A percentile compares a stretch with the other conserved stretches of the same genome.
phyloP scores from a whole-genome alignment of 2,888 invertebrate genomes.

The Drosophila aldrichi region DNA sequence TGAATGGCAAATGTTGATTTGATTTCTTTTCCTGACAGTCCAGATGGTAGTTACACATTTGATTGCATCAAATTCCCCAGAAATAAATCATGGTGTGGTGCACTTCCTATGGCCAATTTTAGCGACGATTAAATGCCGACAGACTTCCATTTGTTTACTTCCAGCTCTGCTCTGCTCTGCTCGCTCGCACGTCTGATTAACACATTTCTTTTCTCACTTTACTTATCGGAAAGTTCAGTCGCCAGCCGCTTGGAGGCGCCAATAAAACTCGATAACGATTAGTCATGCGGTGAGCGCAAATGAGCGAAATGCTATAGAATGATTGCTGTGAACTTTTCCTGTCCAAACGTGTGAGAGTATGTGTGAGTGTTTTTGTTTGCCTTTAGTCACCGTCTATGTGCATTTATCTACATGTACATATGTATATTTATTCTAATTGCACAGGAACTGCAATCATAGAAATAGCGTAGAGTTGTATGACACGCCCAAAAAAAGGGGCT shows the following conservation, averaged over 20 bases:
- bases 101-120: conserved; percentile 20
- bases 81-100: not conserved
- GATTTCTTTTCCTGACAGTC: conserved; percentile 5
- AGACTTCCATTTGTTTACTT: conserved; percentile 21
- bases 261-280: conserved; percentile 65
- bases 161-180: conserved; percentile 21
- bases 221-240: conserved; percentile 55
- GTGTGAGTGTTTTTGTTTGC: not conserved
- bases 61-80: conserved; percentile 3
- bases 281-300: conserved; percentile 50
- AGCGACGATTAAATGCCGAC: conserved; percentile 11
- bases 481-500: conserved; percentile 38
- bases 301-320: conserved; percentile 30
- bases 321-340: conserved; percentile 34
- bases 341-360: conserved; percentile 9
- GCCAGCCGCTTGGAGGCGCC: conserved; percentile 63
- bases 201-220: conserved; percentile 53
- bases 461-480: conserved; percentile 16
- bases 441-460: conserved; percentile 46
- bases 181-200: conserved; percentile 62
- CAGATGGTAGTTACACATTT: not conserved
- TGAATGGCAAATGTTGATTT: conserved; percentile 13
- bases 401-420: not conserved
- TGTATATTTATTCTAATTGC: conserved; percentile 12
- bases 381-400: conserved; percentile 48